These are phyloP conservation scores for Zoanthus sociatus DNA, from an alignment of 92 coral and sea anemone genomes.

Conservation along the genomic window DNA sequence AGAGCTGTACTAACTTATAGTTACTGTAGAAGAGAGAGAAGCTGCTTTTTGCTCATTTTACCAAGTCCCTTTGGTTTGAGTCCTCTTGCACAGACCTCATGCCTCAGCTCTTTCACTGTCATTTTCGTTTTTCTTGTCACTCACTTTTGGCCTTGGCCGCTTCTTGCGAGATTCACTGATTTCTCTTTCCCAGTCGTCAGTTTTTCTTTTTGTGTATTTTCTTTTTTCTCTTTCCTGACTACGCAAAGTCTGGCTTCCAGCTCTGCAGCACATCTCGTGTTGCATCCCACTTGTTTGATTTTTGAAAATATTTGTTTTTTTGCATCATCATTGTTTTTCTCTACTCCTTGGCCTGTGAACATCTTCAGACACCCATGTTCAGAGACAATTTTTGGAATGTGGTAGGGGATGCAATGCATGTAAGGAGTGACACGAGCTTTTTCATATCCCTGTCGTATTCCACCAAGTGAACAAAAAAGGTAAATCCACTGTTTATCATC, in stretches of 20 bases:
- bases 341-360: slow-evolving; percentile 68
- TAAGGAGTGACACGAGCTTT: slow-evolving; percentile 64
- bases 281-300: slow-evolving; percentile 54
- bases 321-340: slow-evolving; percentile 68
- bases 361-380: slow-evolving; percentile 61
- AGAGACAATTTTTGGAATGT: slow-evolving; percentile 51
- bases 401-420: slow-evolving; percentile 63
- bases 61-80: slow-evolving; percentile 5
- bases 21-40: slow-evolving; percentile 8
- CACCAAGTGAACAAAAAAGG: slow-evolving; percentile 48
- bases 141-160: slow-evolving; percentile 1
- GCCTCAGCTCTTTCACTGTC: slow-evolving; percentile 8
- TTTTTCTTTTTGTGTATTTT: slow-evolving; percentile 8
- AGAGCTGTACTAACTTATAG: background rate
- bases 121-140: background rate
- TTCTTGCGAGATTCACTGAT: slow-evolving; percentile 5
- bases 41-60: slow-evolving; percentile 11
- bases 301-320: slow-evolving; percentile 51
- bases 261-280: slow-evolving; percentile 6
- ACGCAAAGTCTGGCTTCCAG: slow-evolving; percentile 3
- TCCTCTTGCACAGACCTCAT: slow-evolving; percentile 14
- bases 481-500: slow-evolving; percentile 52
- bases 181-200: background rate
- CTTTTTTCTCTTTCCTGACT: background rate
- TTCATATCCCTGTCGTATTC: slow-evolving; percentile 44